Base-by-base conservation (phyloP, 2,797 vertebrate genomes). In the Periophthalmus magnuspinnatus region DNA sequence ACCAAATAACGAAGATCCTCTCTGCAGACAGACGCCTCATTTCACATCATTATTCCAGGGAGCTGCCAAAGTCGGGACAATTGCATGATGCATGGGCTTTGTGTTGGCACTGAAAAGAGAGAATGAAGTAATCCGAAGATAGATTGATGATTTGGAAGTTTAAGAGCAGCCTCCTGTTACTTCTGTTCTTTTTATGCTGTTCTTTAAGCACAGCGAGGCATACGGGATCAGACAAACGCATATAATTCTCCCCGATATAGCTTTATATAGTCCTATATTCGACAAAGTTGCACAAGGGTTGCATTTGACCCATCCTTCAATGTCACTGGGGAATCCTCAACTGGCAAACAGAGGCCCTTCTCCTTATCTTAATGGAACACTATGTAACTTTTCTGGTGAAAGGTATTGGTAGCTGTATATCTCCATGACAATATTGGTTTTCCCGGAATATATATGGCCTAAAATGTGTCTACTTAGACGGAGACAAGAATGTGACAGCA, bases 1-100 rank as follows among this genome's bases (percentile, higher is more conserved):
- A 86, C 87, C 92, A 92, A 91, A 93, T 90, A 92, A 92, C 78
- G 79, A 78, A 79, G 82, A 77, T 71, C 81, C 76, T 77, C 81
- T 84, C 74, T 13, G 71, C 87, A 90, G 89, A 81, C 68, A 57
- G 75, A 87, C 32, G 88, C 82, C 87, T 90, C 84, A 81, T 92
- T 93, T 90, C 78, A 74, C 79, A 83, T 66, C 74, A 87, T 83
- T 83, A 91, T 86, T 92, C 84, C 74, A 73, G 78, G 83, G 68
- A 45, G 68, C 75, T 72, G 83, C 70, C 84, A 78, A 90, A 72
- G 77, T 74, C 7, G n/a, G 36, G 62, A 81, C 65, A 74, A 60
- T 72, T 69, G 77, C 85, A 83, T 75, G 55, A 90, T 86, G 54
- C 78, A 89, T 87, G 57, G 81, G 87, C 84, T 77, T 69, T 72